A percentile compares a stretch with the other conserved stretches of the same genome.
Conservation (phyloP, 2,888 invertebrate species). For the Drosophila koepferae region DNA sequence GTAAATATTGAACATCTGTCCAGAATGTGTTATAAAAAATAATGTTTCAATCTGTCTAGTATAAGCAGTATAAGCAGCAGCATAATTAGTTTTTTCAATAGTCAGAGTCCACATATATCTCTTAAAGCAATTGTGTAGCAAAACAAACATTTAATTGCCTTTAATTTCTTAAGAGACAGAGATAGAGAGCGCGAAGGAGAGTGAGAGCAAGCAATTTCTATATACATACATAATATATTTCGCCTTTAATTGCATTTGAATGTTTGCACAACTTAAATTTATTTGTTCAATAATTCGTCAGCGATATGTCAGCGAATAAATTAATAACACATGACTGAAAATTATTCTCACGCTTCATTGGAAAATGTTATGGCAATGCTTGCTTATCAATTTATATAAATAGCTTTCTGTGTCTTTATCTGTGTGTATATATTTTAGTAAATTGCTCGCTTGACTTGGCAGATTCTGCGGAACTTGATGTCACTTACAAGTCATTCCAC, state of each 20-base stretch:
- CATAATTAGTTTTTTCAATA: no score
- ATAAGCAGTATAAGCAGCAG: no score
- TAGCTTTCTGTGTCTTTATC: neutral
- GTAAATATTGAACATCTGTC: no score
- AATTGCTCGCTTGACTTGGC: conserved; percentile 1
- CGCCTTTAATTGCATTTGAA: neutral
- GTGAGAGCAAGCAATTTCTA: neutral
- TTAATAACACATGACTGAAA: conserved; percentile 70
- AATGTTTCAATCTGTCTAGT: neutral
- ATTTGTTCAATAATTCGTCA: conserved; percentile 51
- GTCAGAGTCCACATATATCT: conserved; percentile 34
- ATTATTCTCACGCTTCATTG: conserved; percentile 62
- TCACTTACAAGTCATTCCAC: conserved; percentile 47
- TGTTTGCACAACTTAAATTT: conserved; percentile 21
- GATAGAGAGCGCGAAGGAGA: neutral
- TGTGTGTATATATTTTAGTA: conserved; percentile 3
- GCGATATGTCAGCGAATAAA: conserved; percentile 44
- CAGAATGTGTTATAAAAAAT: neutral
- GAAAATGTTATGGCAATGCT: conserved; percentile 29
- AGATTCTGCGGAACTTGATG: conserved; percentile 19
- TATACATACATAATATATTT: conserved; percentile 7
- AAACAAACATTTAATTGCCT: conserved; percentile 59
- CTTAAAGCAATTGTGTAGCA: conserved; percentile 21
- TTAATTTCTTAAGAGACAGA: conserved; percentile 33
- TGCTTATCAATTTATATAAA: conserved; percentile 52